Conservation (phyloP, 2,888 invertebrate genomes). For the Dasysyrphus tricinctus region DNA sequence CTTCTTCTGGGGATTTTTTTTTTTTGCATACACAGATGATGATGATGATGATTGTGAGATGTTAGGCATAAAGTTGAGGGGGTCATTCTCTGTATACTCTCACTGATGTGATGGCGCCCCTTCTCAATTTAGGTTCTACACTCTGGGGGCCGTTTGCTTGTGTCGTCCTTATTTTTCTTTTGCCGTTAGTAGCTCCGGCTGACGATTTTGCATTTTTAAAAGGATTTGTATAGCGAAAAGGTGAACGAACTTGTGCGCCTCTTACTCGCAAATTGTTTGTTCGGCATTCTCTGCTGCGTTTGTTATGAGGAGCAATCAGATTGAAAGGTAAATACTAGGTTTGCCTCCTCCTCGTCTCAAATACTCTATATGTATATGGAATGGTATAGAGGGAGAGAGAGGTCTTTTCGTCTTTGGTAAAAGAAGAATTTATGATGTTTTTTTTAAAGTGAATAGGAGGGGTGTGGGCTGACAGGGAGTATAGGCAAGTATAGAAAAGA, state of each 20-base stretch:
- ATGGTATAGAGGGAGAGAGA: background rate
- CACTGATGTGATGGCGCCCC: background rate
- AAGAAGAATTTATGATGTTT: constrained; percentile 50
- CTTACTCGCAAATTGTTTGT: constrained; percentile 59
- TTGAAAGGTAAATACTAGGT: constrained; percentile 67
- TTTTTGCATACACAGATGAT: background rate
- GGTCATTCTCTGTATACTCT: background rate
- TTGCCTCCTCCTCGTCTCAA: constrained; percentile 33
- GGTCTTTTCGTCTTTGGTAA: constrained; percentile 33
- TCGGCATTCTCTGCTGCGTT: constrained; percentile 55
- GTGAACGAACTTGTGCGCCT: constrained; percentile 59
- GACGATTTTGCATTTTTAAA: constrained; percentile 62
- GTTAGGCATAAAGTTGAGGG: constrained; percentile 49
- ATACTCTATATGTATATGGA: background rate
- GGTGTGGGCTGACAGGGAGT: background rate
- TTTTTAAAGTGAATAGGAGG: background rate
- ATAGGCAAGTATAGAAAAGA: background rate
- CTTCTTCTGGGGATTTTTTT: constrained; percentile 11
- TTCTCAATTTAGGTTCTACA: constrained; percentile 41
- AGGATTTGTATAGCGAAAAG: constrained; percentile 47
- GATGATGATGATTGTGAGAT: constrained; percentile 64
- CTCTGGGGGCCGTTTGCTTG: constrained; percentile 38
- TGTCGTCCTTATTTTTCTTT: constrained; percentile 56
- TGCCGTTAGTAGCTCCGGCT: constrained; percentile 35
- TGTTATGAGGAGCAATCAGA: constrained; percentile 63